Percentiles rank a stretch among this genome's conserved stretches.
Evolutionary conservation across 2,797 vertebrate genomes (phyloP).

Genomic region (Ctenopoma multispine): DNA sequence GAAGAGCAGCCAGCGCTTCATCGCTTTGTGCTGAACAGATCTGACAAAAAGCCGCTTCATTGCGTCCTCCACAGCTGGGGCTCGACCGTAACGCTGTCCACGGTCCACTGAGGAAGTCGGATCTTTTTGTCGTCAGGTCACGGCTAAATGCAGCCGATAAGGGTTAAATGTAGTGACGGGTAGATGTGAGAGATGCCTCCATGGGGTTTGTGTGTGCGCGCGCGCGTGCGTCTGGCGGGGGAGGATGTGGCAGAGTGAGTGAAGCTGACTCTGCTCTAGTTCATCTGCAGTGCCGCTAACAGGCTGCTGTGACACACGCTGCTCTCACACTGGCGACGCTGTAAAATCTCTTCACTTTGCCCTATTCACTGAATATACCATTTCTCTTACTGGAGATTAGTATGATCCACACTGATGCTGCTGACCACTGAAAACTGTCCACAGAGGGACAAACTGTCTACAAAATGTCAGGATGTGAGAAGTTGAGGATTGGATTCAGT

Average conservation of each 20-base stretch:
- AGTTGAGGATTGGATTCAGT: no score
- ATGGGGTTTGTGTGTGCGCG: slow-evolving; percentile 22
- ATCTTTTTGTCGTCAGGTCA: slow-evolving; percentile 1
- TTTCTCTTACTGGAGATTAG: no score
- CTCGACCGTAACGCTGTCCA: background rate
- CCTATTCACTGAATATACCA: no score
- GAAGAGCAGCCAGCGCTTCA: slow-evolving; percentile 73
- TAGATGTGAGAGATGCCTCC: slow-evolving; percentile 23
- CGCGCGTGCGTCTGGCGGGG: slow-evolving; percentile 7
- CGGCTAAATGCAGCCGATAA: slow-evolving; percentile 11
- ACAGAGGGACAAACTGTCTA: no score
- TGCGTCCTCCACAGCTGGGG: slow-evolving; percentile 5
- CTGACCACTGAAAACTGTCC: background rate
- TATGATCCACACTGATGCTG: background rate
- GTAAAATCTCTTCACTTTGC: background rate
- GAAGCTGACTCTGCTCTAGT: slow-evolving; percentile 51
- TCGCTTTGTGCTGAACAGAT: slow-evolving; percentile 57
- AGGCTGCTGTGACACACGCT: slow-evolving; percentile 21
- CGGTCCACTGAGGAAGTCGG: background rate
- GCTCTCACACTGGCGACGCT: background rate
- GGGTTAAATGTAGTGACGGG: slow-evolving; percentile 22
- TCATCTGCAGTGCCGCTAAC: slow-evolving; percentile 61
- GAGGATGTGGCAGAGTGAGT: slow-evolving; percentile 15
- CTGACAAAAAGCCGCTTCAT: slow-evolving; percentile 38
- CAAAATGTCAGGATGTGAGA: no score